Conservation (phyloP, 2,113 vertebrate species). For the Barbus barbus region DNA sequence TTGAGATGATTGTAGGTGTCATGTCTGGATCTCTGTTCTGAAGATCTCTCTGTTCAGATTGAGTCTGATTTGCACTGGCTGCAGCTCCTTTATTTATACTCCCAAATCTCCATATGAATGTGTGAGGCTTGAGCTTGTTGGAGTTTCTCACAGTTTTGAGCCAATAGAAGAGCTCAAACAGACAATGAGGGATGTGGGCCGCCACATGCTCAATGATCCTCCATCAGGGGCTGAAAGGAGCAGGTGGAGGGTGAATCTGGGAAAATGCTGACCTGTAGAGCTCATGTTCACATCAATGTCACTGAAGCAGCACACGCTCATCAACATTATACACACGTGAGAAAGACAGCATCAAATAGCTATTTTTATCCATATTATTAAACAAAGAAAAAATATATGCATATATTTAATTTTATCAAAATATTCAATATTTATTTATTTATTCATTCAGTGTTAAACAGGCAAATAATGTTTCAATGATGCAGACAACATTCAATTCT, state of each 20-base stretch:
- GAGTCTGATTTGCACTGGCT: constrained; percentile 63
- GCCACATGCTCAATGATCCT: constrained; percentile 50
- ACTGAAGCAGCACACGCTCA: constrained; percentile 42
- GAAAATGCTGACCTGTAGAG: constrained; percentile 55
- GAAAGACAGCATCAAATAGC: neutral
- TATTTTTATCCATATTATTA: neutral
- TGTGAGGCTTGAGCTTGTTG: constrained; percentile 67
- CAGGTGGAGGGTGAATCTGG: constrained; percentile 64
- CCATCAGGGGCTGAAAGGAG: neutral
- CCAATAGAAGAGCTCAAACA: constrained; percentile 66
- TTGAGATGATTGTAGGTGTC: constrained; percentile 64
- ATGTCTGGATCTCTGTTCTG: constrained; percentile 67
- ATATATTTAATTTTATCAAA: neutral
- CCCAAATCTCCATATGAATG: constrained; percentile 57
- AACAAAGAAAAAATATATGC: too few species aligned
- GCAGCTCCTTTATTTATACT: constrained; percentile 68
- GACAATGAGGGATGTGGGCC: constrained; percentile 47
- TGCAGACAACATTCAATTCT: too few species aligned
- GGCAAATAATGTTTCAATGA: too few species aligned
- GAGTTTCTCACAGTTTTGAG: constrained; percentile 73
- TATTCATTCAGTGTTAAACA: too few species aligned
- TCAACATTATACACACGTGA: neutral
- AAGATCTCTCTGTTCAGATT: constrained; percentile 59
- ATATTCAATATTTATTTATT: too few species aligned
- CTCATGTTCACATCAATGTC: constrained; percentile 1